Conservation (phyloP, 2,888 invertebrate genomes). For the Cephus spinipes region DNA sequence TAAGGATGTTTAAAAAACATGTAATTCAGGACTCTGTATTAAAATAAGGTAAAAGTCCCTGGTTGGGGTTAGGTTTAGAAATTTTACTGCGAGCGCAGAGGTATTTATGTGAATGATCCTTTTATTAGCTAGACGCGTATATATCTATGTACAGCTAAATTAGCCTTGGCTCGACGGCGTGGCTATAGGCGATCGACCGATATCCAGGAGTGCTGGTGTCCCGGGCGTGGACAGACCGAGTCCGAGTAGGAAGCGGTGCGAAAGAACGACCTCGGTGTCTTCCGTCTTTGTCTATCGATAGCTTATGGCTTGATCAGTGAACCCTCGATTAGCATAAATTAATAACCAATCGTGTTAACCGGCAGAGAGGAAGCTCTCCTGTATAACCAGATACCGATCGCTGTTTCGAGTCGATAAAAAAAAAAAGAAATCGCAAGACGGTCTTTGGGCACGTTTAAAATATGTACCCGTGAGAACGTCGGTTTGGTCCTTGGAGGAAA, state of each 20-base stretch:
- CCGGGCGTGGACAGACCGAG: background rate
- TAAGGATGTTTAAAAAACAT: background rate
- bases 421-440: background rate
- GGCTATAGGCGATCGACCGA: background rate
- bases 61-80: background rate
- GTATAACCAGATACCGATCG: background rate
- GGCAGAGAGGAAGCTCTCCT: background rate
- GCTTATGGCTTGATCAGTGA: background rate
- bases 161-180: background rate
- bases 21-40: background rate
- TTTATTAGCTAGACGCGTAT: background rate
- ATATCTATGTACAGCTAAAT: background rate
- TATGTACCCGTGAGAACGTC: background rate
- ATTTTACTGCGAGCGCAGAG: background rate
- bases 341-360: background rate
- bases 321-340: background rate
- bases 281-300: background rate
- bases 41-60: background rate
- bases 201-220: background rate
- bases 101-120: background rate
- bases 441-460: background rate
- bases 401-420: background rate
- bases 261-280: background rate
- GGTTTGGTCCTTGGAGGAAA: background rate
- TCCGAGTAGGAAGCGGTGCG: background rate